Base-by-base conservation (phyloP, 2,888 invertebrate species). In the Drosophila melanosoma region DNA sequence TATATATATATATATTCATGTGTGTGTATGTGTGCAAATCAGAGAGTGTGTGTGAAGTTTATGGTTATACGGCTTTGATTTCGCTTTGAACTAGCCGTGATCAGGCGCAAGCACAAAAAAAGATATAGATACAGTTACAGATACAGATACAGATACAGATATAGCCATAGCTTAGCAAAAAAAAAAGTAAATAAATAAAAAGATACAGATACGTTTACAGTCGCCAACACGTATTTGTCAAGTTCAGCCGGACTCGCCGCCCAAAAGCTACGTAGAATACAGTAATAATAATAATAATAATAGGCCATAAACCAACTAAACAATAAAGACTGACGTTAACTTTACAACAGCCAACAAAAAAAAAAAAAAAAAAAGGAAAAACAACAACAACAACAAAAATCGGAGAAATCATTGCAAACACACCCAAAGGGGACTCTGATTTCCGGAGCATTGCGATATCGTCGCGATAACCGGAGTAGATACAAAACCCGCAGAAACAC, bases 61-160 rank as follows among this genome's bases (percentile, higher is more conserved):
- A 88, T 89, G 83, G 71, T 69, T 88, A 89, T 89, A 88, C 81
- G 54, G 84, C 78, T 82, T 62, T 87, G 87, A 85, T 87, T 88
- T 85, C 48, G 61, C 81, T 89, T 88, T 88, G 87, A 88, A 76
- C 79, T 74, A 76, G 80, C 86, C 82, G 86, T 78, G 69, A 68
- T 70, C 69, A 71, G 70, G 29, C 57, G 51, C 66, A 69, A 23
- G 38, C 53, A 53, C 2, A 5, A 29, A 51, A 51, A 20, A 20
- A 64, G 32, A 15, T 26, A 49, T 51, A 35, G 48, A 20, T 36
- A 57, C 57, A 36, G 57, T 45, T 62, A 35, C 53, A 23, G 1
- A 10, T 10, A 32, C 29, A 45, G 58, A 32, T 45, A 58, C 62
- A 58, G 35, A 15, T 5, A 35, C 7, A 29, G 29, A 5, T 7